A percentile compares a stretch with the other conserved stretches of the same genome.
phyloP scores from a whole-genome alignment of 1,140 invertebrate species.

The Piezodorus guildinii region DNA sequence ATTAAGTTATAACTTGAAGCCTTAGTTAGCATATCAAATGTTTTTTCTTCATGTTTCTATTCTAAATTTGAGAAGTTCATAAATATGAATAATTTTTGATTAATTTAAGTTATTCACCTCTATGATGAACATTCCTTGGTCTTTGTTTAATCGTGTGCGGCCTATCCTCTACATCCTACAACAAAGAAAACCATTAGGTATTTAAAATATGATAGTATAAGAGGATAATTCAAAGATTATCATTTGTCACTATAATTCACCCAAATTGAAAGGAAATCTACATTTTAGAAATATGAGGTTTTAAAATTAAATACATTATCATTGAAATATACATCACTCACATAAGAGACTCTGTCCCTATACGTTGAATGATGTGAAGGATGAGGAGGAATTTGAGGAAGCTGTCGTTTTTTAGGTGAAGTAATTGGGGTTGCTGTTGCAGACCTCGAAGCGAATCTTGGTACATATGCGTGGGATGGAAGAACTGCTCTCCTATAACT shows the following conservation, averaged over 20 bases:
- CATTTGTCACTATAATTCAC: no score
- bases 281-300: no score
- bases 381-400: slow-evolving; percentile 71
- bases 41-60: no score
- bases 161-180: slow-evolving; percentile 74
- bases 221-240: no score
- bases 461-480: slow-evolving; percentile 33
- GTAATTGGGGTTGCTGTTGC: slow-evolving; percentile 86
- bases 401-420: slow-evolving; percentile 87
- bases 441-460: slow-evolving; percentile 39
- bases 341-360: slow-evolving; percentile 29
- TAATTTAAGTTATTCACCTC: slow-evolving; percentile 10
- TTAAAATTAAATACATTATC: no score
- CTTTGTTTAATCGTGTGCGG: slow-evolving; percentile 55
- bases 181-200: neutral
- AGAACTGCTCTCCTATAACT: slow-evolving; percentile 13
- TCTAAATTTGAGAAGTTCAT: no score
- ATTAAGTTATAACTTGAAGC: no score
- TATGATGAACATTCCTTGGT: slow-evolving; percentile 46
- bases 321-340: slow-evolving; percentile 17
- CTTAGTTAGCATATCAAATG: no score
- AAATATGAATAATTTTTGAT: no score
- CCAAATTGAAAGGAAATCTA: no score
- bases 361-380: slow-evolving; percentile 26
- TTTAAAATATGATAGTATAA: no score